Evolutionary conservation across 2,797 vertebrate species (phyloP).

Genomic region (Mastacembelus armatus): DNA sequence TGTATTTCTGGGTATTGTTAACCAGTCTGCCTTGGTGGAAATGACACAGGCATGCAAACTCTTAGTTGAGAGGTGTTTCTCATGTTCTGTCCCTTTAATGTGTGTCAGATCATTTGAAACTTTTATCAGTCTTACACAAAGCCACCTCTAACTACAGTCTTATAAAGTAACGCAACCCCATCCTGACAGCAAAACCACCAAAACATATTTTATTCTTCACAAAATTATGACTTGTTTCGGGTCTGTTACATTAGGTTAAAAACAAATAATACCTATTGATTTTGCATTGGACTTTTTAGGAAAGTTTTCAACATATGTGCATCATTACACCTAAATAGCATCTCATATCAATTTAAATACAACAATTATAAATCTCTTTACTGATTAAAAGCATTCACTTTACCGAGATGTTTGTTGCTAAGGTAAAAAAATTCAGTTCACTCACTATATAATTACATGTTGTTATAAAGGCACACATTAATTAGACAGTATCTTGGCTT

Average conservation of each 20-base stretch:
- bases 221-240: constrained; percentile 11
- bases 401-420: constrained; percentile 46
- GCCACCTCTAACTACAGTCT: background rate
- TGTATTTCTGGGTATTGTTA: constrained; percentile 58
- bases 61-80: constrained; percentile 40
- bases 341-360: constrained; percentile 2
- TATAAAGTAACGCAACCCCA: background rate
- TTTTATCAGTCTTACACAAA: background rate
- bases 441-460: constrained; percentile 46
- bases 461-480: constrained; percentile 59
- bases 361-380: constrained; percentile 35
- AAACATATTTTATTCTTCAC: background rate
- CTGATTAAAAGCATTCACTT: constrained; percentile 19
- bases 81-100: constrained; percentile 23
- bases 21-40: constrained; percentile 44
- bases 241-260: background rate
- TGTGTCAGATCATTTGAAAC: constrained; percentile 38
- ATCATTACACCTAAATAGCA: background rate
- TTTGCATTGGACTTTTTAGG: constrained; percentile 10
- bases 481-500: constrained; percentile 79
- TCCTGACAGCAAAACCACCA: background rate
- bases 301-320: constrained; percentile 15
- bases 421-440: constrained; percentile 67
- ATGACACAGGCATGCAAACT: constrained; percentile 57
- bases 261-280: too few species aligned